phyloP scores from a whole-genome alignment of 2,113 vertebrate genomes.

The Odocoileus virginianus region DNA sequence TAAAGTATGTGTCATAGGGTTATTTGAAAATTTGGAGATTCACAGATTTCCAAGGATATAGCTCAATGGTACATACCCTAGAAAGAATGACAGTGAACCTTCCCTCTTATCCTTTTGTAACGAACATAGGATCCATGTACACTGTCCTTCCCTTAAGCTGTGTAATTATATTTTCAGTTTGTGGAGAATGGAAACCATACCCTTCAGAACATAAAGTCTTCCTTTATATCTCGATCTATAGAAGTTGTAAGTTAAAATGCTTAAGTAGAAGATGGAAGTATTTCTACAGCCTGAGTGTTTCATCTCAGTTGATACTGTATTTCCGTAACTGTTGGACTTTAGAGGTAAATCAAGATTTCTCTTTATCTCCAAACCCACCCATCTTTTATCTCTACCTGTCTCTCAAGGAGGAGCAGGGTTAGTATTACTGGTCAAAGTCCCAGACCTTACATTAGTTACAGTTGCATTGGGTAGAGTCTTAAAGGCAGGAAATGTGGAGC shows the following conservation, averaged over 20 bases:
- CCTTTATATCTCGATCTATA: background rate
- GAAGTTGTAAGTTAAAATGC: background rate
- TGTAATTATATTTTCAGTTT: background rate
- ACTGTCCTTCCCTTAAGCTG: background rate
- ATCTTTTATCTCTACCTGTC: background rate
- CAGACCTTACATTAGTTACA: background rate
- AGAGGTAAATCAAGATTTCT: background rate
- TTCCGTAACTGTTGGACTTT: background rate
- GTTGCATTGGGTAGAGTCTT: background rate
- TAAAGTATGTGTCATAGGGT: background rate
- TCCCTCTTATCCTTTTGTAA: background rate
- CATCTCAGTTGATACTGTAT: background rate
- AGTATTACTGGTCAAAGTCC: background rate
- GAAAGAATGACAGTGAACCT: background rate
- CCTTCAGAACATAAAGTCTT: background rate
- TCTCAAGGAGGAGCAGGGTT: background rate
- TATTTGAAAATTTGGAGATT: background rate
- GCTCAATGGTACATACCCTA: background rate
- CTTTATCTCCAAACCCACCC: background rate
- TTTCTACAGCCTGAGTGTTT: background rate
- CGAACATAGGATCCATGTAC: background rate
- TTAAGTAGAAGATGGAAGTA: background rate
- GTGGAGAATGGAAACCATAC: background rate
- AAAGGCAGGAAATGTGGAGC: background rate
- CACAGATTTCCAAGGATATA: background rate